These are phyloP conservation scores for Aspidiotus destructor DNA, from an alignment of 2,888 invertebrate genomes.

Conservation along the genomic window DNA sequence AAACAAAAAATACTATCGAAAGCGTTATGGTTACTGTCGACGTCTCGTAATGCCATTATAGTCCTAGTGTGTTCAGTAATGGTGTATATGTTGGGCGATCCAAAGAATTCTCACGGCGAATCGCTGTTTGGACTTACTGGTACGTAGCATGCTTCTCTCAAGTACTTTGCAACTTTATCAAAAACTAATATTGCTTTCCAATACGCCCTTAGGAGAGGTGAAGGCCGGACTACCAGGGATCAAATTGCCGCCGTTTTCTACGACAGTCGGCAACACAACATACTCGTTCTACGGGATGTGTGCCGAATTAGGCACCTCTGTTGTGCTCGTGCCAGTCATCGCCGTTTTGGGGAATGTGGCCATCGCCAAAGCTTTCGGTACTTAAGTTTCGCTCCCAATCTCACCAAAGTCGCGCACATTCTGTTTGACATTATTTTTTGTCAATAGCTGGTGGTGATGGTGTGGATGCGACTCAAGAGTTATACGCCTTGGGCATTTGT, in stretches of 20 bases:
- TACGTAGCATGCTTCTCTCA: background rate
- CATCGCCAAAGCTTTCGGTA: conserved; percentile 88
- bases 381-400: conserved; percentile 41
- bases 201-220: conserved; percentile 39
- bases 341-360: conserved; percentile 89
- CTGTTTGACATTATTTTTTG: conserved; percentile 40
- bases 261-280: conserved; percentile 50
- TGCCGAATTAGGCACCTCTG: conserved; percentile 70
- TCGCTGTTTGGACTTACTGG: conserved; percentile 57
- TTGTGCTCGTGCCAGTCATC: conserved; percentile 77
- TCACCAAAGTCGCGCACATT: background rate
- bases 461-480: conserved; percentile 81
- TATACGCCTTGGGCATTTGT: conserved; percentile 72
- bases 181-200: too few species aligned
- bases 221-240: conserved; percentile 63
- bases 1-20: conserved; percentile 47
- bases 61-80: conserved; percentile 62
- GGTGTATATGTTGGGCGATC: conserved; percentile 47
- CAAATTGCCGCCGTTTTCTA: conserved; percentile 60
- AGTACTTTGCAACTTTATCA: too few species aligned
- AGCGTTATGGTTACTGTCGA: conserved; percentile 64
- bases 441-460: conserved; percentile 59
- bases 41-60: conserved; percentile 73
- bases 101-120: background rate
- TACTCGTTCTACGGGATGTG: conserved; percentile 60